Base-by-base conservation (phyloP, 2,888 invertebrate genomes). In the Hartigia nigra region DNA sequence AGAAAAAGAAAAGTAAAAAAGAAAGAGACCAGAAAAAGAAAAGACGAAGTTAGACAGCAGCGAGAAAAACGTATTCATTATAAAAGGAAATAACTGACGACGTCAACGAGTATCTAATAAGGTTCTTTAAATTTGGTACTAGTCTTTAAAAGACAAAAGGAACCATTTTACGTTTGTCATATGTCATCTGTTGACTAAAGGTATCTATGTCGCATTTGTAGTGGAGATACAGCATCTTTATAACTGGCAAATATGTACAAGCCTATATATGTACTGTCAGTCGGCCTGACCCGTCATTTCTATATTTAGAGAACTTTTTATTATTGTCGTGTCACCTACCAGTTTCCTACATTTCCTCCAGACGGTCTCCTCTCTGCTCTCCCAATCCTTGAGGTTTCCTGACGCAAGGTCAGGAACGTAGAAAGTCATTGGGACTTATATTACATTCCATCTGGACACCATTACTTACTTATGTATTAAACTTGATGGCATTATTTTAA, bases 1-100 rank as follows among this genome's bases (percentile, higher is more conserved):
- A 14, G 35, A 77, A 34, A 77, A 77, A 31, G 14, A 9, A 31
- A 32, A 70, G 70, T 23, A 70, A 70, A 70, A 31, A 72, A 72
- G 12, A 9, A 72, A 12, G 11, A 72, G 32, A 72, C 12, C 9
- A 72, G 32, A 72, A 72, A 72, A 72, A 11, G 23, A 0, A 31
- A 72, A 34, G 72, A 72, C 31, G 2, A 72, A 23, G 55, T 23
- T 55, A 55, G 55, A 23, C 23, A 2, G 5, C 55, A 23, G 3
- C 9, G 23, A 55, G 55, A 9, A 9, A 55, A 23, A 55, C 23
- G 23, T 55, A 55, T 55, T 9, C 1, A 55, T 23, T 23, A 9
- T 23, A 55, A 23, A 23, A 55, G 55, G 55, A 55, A 23, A 14
- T 23, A 39, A 39, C 55, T 23, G 23, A 23, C 9, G 2, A 9